Evolutionary conservation across 2,888 invertebrate species (phyloP), one percentile per base, ranked within the genome.

Genomic region (Eupithecia abbreviata): DNA sequence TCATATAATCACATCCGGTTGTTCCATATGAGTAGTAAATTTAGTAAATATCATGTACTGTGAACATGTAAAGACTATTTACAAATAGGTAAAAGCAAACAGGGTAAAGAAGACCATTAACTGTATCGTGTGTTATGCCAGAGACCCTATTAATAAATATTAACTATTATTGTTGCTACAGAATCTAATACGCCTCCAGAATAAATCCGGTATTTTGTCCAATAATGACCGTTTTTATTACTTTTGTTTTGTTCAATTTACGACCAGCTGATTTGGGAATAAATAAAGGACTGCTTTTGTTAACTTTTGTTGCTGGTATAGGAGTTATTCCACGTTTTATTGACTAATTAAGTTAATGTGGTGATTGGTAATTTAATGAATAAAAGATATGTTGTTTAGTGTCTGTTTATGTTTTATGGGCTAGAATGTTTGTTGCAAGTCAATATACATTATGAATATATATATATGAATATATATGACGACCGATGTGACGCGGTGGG

Each of bases 141-240:
- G 7, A 45, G 6, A 51, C 7, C 51, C 6, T 51, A 18, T 4
- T 62, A 62, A 30, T 62, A 30, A 62, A 75, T 84, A 85, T 87
- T 87, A 86, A 84, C 82, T 85, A 81, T 84, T 85, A 86, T 84
- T 79, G 78, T 83, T 84, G 79, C 81, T 77, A 75, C 80, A 74
- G 69, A 77, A 82, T 82, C 83, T 83, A 84, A 84, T 83, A 81
- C 82, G 76, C 74, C 81, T 72, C 4, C 30, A 74, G 79, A 77
- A 78, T 83, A 79, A 79, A 82, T 83, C 77, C 78, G 77, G 70
- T 73, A 69, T 75, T 75, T 71, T 75, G 75, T 77, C 70, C 75
- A 13, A 71, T 79, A 80, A 80, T 79, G 76, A 72, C 73, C 72
- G 70, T 65, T 80, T 80, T 79, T 80, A 80, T 80, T 68, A 67